Evolutionary conservation across 2,797 vertebrate genomes (phyloP).

Genomic region (Anabacerthia variegaticeps): DNA sequence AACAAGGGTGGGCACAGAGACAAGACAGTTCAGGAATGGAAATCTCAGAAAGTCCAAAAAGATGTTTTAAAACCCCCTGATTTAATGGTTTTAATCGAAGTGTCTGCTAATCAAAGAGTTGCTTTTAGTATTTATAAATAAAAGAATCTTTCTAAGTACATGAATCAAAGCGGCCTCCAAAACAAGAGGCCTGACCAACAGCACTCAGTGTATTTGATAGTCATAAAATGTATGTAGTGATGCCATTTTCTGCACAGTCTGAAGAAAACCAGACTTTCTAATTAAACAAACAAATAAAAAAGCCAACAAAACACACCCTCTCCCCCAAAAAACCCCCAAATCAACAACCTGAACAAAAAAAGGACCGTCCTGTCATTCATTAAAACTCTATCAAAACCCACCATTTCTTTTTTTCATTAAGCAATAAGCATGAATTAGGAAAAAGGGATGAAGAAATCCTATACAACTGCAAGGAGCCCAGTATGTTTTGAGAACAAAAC

Average conservation of each 20-base stretch:
- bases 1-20: neutral
- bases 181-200: fast-evolving
- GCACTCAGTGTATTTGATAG: neutral
- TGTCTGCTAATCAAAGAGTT: neutral
- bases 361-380: neutral
- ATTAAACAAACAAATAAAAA: neutral
- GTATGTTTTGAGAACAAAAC: neutral
- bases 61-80: neutral
- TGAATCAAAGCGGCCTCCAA: neutral
- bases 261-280: neutral
- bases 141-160: neutral
- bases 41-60: neutral
- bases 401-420: neutral
- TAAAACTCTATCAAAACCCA: neutral
- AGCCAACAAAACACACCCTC: neutral
- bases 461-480: neutral
- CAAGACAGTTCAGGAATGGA: neutral
- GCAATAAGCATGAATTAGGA: neutral
- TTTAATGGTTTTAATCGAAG: neutral
- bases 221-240: neutral
- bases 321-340: neutral
- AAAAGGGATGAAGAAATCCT: neutral
- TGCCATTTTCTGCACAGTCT: neutral
- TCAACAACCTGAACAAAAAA: neutral
- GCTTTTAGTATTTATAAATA: neutral